Base-by-base conservation (phyloP, 2,113 vertebrate species). In the Neodontobutis hainanensis region DNA sequence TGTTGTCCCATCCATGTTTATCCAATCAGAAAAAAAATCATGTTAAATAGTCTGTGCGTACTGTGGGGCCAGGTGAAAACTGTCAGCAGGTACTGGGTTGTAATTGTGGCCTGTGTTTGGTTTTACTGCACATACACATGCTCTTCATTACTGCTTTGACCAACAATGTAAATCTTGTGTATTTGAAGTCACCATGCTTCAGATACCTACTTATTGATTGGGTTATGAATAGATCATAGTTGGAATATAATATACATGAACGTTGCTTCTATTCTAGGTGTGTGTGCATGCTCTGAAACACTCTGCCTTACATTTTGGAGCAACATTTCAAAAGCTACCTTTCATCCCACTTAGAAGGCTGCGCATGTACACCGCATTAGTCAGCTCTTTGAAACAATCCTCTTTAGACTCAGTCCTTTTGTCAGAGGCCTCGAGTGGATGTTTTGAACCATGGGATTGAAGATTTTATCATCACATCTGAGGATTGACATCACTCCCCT, bases 311-410 rank as follows among this genome's bases (percentile, higher is more conserved):
- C 44, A 75, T 68, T 77, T 68, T 61, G 19, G 53, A 53, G 55
- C 77, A 76, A 78, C 77, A 80, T 87, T 87, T 86, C 73, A 73
- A 84, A 81, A 70, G 64, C 67, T 65, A 16, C 56, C 73, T 77
- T 84, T 88, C 65, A 78, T 88, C 75, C 77, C 58, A 59, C 73
- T 76, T 63, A 68, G 48, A 51, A 61, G 46, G 61, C 59, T 52
- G 45, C 44, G 63, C 10, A 14, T 72, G 75, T 50, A 43, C 42
- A 50, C 62, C 45, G 61, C 63, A 83, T 80, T 78, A 86, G 66
- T 88, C 75, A 81, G 57, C 51, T 60, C 63, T 65, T 36, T 64
- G 71, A 78, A 85, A 87, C 81, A 78, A 81, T 68, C 73, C 52
- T 51, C 56, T 70, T 72, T 56, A 46, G 63, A 69, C 72, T 72